Evolutionary conservation across 2,888 invertebrate species (phyloP).

Genomic region (Pristionchus entomophagus): DNA sequence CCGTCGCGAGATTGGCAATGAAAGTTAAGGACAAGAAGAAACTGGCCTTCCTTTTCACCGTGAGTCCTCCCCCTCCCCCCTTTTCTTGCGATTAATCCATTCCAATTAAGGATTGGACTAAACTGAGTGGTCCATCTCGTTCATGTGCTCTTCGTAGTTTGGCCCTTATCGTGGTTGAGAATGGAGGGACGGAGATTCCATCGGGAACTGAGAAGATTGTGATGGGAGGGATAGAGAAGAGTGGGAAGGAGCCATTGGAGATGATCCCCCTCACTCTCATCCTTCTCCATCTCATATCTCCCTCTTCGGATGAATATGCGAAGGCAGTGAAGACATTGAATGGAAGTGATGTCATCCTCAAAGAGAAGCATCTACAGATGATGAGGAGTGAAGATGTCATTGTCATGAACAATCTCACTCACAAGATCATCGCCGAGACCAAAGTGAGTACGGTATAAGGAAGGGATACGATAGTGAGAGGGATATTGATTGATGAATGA

Average conservation of each 20-base stretch:
- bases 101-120: slow-evolving; percentile 33
- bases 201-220: slow-evolving; percentile 34
- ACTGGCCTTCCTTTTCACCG: slow-evolving; percentile 35
- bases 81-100: neutral
- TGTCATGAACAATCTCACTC: slow-evolving; percentile 11
- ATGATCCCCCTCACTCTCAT: slow-evolving; percentile 55
- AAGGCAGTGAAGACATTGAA: slow-evolving; percentile 16
- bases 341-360: slow-evolving; percentile 24
- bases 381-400: slow-evolving; percentile 18
- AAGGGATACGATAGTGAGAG: neutral
- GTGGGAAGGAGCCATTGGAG: slow-evolving; percentile 57
- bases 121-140: slow-evolving; percentile 17
- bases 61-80: neutral
- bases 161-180: slow-evolving; percentile 25
- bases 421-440: neutral
- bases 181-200: slow-evolving; percentile 9
- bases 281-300: slow-evolving; percentile 48
- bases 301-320: neutral
- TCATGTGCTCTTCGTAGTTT: neutral
- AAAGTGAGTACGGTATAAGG: slow-evolving; percentile 11
- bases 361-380: slow-evolving; percentile 31
- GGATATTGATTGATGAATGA: neutral
- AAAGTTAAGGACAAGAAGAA: slow-evolving; percentile 30
- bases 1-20: slow-evolving; percentile 45
- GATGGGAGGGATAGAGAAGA: slow-evolving; percentile 12